Percentiles rank a stretch among this genome's conserved stretches.
phyloP scores from a whole-genome alignment of 2,888 invertebrate genomes.

The Agonopterix subpropinquella region DNA sequence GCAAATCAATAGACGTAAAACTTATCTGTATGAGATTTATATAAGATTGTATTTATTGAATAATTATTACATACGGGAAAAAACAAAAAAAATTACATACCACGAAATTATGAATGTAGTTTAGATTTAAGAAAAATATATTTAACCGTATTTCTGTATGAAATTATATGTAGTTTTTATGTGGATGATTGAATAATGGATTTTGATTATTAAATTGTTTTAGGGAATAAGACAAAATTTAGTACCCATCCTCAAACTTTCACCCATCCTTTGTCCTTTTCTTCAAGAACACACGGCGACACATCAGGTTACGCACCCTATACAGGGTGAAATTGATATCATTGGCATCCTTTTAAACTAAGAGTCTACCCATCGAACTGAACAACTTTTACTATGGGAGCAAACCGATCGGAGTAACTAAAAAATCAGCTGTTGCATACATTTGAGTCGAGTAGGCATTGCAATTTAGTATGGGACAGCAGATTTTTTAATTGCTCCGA shows the following conservation, averaged over 20 bases:
- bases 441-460: too few relatives aligned
- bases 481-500: too few relatives aligned
- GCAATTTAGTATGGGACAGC: too few relatives aligned
- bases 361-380: too few relatives aligned
- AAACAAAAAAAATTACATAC: conserved; percentile 64
- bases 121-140: conserved; percentile 70
- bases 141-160: conserved; percentile 76
- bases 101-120: conserved; percentile 66
- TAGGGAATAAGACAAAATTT: conserved; percentile 51
- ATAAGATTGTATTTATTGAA: conserved; percentile 68
- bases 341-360: too few relatives aligned
- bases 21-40: conserved; percentile 53
- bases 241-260: conserved; percentile 29
- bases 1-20: conserved; percentile 41
- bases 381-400: too few relatives aligned
- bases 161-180: conserved; percentile 76
- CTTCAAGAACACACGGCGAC: too few relatives aligned
- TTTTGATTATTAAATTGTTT: conserved; percentile 70
- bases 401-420: too few relatives aligned
- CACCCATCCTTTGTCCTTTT: neutral
- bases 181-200: conserved; percentile 68
- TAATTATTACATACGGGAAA: conserved; percentile 44
- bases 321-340: too few relatives aligned
- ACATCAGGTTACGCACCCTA: too few relatives aligned
- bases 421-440: too few relatives aligned